A percentile compares a stretch with the other conserved stretches of the same genome.
Conservation (phyloP, 2,797 vertebrate species). For the Pseudochromis fuscus region DNA sequence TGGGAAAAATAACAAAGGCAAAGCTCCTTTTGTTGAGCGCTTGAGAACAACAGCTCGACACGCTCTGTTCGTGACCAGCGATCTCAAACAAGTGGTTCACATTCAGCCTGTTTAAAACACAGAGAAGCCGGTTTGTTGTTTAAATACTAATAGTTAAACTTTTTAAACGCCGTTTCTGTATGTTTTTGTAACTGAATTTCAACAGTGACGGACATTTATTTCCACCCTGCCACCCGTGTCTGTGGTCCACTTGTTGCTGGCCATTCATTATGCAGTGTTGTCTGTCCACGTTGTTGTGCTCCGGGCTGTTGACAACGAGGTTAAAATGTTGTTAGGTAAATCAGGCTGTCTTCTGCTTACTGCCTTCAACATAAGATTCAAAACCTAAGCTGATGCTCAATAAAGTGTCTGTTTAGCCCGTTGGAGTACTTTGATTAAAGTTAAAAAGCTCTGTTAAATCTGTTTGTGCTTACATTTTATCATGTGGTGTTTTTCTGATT, state of each 20-base stretch:
- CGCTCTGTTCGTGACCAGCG: conserved; percentile 52
- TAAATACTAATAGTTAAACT: fast-evolving
- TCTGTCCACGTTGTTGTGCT: conserved; percentile 62
- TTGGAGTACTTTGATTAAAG: not conserved
- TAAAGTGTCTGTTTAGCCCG: not conserved
- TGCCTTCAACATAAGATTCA: not conserved
- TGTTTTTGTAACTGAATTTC: not conserved
- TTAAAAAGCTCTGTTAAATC: not conserved
- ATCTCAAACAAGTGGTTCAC: conserved; percentile 16
- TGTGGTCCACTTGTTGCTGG: conserved; percentile 76
- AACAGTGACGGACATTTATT: conserved; percentile 21
- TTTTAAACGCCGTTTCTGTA: not conserved
- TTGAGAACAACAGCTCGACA: conserved; percentile 76
- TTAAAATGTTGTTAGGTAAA: conserved; percentile 21
- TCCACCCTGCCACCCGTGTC: conserved; percentile 26
- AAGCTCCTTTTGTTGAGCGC: conserved; percentile 47
- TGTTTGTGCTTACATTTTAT: not conserved
- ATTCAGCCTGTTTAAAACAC: not conserved
- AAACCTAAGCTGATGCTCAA: not conserved
- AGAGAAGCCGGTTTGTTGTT: fast-evolving
- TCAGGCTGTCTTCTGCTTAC: conserved; percentile 10
- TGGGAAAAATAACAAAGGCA: not conserved
- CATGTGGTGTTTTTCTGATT: not conserved
- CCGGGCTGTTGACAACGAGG: conserved; percentile 43
- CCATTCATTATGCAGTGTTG: conserved; percentile 67